phyloP scores from a whole-genome alignment of 2,113 vertebrate species.

The Barbus barbus region DNA sequence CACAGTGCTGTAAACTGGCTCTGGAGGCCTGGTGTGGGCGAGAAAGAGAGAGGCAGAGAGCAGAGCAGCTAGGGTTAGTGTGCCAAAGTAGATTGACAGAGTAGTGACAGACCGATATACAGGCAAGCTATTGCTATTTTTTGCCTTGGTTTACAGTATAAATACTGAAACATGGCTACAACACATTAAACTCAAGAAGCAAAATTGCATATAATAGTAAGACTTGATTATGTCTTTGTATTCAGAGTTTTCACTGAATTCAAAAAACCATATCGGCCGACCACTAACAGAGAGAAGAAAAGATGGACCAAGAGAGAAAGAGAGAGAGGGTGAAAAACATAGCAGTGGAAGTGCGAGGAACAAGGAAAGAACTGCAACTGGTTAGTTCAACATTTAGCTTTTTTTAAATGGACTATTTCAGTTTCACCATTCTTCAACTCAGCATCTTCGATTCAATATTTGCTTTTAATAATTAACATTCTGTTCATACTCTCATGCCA shows the following conservation, averaged over 20 bases:
- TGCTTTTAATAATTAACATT: slow-evolving; percentile 5
- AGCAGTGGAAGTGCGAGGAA: slow-evolving; percentile 22
- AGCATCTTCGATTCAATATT: slow-evolving; percentile 4
- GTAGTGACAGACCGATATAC: not conserved
- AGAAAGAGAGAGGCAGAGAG: slow-evolving; percentile 67
- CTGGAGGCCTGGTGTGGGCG: slow-evolving; percentile 87
- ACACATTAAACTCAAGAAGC: not conserved
- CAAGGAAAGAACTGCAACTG: not conserved
- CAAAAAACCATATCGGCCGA: not conserved
- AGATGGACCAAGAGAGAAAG: slow-evolving; percentile 68
- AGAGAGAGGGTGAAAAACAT: not conserved
- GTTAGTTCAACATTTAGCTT: slow-evolving; percentile 17
- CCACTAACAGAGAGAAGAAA: slow-evolving; percentile 22
- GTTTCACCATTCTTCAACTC: not conserved
- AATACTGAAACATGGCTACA: not conserved
- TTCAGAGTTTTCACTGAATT: not conserved
- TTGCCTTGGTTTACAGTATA: not conserved
- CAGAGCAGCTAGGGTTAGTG: slow-evolving; percentile 47
- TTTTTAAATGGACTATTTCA: not conserved
- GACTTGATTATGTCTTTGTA: not conserved
- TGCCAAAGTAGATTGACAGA: not conserved
- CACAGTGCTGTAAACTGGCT: slow-evolving; percentile 99
- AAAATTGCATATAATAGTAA: not conserved
- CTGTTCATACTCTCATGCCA: not conserved
- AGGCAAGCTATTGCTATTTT: not conserved